Evolutionary conservation across 2,113 vertebrate genomes (phyloP).

Genomic region (Mus spicilegus): DNA sequence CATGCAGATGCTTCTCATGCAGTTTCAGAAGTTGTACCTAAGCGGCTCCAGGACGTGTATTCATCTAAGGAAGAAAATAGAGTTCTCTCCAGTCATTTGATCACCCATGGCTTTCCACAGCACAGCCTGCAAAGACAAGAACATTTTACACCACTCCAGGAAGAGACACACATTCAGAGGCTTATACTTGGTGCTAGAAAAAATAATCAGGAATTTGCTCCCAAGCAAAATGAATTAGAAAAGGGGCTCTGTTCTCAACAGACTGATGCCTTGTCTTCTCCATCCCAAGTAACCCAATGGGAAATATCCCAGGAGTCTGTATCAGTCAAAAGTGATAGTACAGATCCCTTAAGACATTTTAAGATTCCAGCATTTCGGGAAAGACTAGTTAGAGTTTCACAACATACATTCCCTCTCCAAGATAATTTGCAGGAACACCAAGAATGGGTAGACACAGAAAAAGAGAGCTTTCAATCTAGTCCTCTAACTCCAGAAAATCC

Average conservation of each 20-base stretch:
- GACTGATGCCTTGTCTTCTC: background rate
- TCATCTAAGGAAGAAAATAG: constrained; percentile 38
- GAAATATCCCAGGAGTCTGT: constrained; percentile 43
- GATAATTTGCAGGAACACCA: constrained; percentile 19
- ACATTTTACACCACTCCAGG: background rate
- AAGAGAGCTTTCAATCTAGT: background rate
- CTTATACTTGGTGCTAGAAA: constrained; percentile 6
- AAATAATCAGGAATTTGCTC: constrained; percentile 35
- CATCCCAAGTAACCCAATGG: constrained; percentile 7
- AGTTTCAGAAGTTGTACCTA: constrained; percentile 29
- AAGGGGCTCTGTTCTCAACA: constrained; percentile 39
- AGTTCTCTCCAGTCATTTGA: background rate
- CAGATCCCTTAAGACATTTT: background rate
- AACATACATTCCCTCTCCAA: background rate
- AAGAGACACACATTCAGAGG: constrained; percentile 42
- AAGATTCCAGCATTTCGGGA: constrained; percentile 40
- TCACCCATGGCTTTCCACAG: background rate
- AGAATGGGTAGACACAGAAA: background rate
- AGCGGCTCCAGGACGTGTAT: background rate
- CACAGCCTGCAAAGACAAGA: constrained; percentile 7
- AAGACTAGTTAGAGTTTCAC: constrained; percentile 36
- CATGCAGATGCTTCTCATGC: background rate
- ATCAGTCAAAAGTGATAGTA: background rate
- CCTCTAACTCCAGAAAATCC: constrained; percentile 25
- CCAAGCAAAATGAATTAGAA: constrained; percentile 44